Conservation (phyloP, 2,797 vertebrate species). For the Eutrigla gurnardus region DNA sequence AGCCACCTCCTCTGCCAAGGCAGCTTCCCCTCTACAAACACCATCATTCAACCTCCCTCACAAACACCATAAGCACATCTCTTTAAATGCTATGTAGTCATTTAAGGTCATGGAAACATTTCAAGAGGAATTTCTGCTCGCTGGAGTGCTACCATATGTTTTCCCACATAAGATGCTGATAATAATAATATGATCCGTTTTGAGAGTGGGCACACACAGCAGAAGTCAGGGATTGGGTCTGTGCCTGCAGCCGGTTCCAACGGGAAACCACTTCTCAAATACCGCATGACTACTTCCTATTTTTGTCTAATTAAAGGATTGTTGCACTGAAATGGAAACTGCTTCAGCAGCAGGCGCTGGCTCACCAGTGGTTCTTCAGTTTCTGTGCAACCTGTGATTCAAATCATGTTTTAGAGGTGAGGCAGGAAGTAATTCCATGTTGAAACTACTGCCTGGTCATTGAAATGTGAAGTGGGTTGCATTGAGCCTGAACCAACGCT, state of each 20-base stretch:
- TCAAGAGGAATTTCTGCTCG: constrained; percentile 30
- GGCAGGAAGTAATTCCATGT: constrained; percentile 1
- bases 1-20: constrained; percentile 35
- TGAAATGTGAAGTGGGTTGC: constrained; percentile 14
- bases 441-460: not conserved
- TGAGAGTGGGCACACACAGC: constrained; percentile 51
- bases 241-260: constrained; percentile 61
- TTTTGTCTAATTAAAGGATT: constrained; percentile 78
- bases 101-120: constrained; percentile 55
- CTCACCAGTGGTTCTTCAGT: not conserved
- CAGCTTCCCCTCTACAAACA: constrained; percentile 47
- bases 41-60: constrained; percentile 45
- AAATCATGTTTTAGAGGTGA: constrained; percentile 30
- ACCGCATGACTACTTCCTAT: constrained; percentile 76
- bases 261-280: constrained; percentile 75
- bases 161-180: constrained; percentile 60
- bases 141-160: constrained; percentile 46
- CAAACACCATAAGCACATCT: constrained; percentile 39
- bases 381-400: constrained; percentile 28
- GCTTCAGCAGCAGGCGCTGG: constrained; percentile 35
- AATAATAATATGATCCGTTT: constrained; percentile 62
- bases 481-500: not conserved
- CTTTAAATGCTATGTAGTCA: constrained; percentile 43
- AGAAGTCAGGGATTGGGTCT: constrained; percentile 53
- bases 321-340: constrained; percentile 63